Base-by-base conservation (phyloP, 2,797 vertebrate genomes). In the Neostethus bicornis region DNA sequence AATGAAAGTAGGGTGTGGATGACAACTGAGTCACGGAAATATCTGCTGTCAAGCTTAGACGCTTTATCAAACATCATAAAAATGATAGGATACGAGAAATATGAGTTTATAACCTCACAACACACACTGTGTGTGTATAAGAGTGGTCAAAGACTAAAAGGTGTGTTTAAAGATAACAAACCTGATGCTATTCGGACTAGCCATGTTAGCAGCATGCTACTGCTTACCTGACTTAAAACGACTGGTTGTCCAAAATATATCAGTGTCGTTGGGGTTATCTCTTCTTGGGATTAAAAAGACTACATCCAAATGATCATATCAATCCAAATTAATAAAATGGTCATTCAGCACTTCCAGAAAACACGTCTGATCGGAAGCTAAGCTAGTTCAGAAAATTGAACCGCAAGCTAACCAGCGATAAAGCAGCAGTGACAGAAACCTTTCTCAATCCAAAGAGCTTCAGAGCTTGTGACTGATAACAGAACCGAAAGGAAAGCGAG, bases 181-280 rank as follows among this genome's bases (percentile, higher is more conserved):
- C 32, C 16, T 28, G 2, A 2, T 59, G 66, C 66, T 70, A 51
- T 28, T 21, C 51, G 5, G 41, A 4, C 55, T 70, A 66, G 67
- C 56, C 7, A 1, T 29, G 48, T 35, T 75, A 77, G 61, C 75
- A 51, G 48, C 32, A 39, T 34, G 70, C 79, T 82, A 87, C 43
- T 48, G 7, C 75, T 85, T 61, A 84, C 82, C 82, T 85, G 74
- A 39, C 37, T 19, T 39, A 2, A 37, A 39, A 39, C 39, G 9
- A 31, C 45, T 45, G 51, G 16, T 42, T 14, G 11, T 66, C 60
- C 66, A 59, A 20, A 53, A 13, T 7, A 34, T 20, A n/a, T n/a
- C 60, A 9, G 38, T 43, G 44, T 4, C 6, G 12, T 12, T 28
- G 12, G 4, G 19, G 31, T 39, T 38, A 5, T 19, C 32, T 37